Conservation (phyloP, 2,888 invertebrate genomes). For the Hesperia comma region DNA sequence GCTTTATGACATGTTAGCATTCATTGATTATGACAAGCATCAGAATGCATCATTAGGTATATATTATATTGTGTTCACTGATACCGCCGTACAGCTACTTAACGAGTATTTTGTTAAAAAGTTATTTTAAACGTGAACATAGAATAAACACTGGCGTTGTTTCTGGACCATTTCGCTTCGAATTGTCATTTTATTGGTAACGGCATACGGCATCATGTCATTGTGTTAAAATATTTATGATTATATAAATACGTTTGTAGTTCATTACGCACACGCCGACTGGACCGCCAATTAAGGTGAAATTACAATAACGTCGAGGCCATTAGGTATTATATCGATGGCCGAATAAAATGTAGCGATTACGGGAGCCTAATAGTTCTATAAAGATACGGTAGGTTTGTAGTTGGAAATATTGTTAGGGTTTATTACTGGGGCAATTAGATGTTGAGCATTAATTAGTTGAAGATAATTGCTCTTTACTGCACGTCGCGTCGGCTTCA, state of each 20-base stretch:
- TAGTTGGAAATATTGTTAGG: constrained; percentile 7
- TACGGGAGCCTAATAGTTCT: constrained; percentile 40
- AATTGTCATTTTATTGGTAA: constrained; percentile 30
- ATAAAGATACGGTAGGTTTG: constrained; percentile 27
- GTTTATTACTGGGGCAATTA: constrained; percentile 49
- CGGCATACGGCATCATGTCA: too few species aligned
- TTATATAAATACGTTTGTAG: constrained; percentile 44
- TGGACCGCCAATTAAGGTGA: constrained; percentile 48
- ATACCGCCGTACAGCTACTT: not conserved
- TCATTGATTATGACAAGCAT: constrained; percentile 33
- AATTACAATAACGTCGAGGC: constrained; percentile 46
- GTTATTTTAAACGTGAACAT: constrained; percentile 2
- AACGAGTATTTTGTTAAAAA: constrained; percentile 7
- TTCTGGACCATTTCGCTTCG: constrained; percentile 24
- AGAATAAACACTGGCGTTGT: constrained; percentile 29
- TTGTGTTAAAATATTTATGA: constrained; percentile 44
- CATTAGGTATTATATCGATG: constrained; percentile 45
- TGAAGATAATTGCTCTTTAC: constrained; percentile 61
- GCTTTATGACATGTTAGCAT: constrained; percentile 27
- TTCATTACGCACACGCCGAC: constrained; percentile 45
- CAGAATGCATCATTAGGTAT: constrained; percentile 24
- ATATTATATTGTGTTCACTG: not conserved
- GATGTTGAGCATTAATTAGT: constrained; percentile 52
- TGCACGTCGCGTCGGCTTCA: constrained; percentile 52
- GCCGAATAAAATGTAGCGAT: constrained; percentile 44